Evolutionary conservation across 2,113 vertebrate species (phyloP), one percentile per base, ranked within the genome.

Genomic region (Eidolon helvum): DNA sequence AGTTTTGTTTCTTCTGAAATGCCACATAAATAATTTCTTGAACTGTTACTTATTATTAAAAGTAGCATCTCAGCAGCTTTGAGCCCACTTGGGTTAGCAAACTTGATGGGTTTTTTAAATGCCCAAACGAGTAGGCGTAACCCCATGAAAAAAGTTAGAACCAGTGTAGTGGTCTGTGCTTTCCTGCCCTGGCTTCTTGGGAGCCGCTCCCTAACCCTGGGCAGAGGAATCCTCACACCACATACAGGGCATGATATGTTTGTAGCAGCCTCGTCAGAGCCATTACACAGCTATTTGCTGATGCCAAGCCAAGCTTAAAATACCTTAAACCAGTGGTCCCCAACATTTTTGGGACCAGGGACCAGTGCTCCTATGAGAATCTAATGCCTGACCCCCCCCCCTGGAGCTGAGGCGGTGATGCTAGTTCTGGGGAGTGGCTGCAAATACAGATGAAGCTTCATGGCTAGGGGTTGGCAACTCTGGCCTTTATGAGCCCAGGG

Each of bases 291-390:
- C 48, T 72, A 5, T 90, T 43, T 92, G 74, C 90, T 80, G 93
- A 80, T 15, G 26, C 33, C 61, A 88, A 68, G 50, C 65, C 92
- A 68, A 9, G 16, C 79, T 96, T 28, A 38, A 97, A 94, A 72
- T 77, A 48, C 78, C 78, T 55, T n/a, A 33, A 33, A 43, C 48
- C 8, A 14, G 15, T 0, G 50, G 50, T 50, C 50, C 50, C 50
- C 50, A 50, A 50, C 50, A 3, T 50, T 16, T 50, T 15, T 50
- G 50, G 50, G 15, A 50, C 15, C 50, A 50, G 50, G 50, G 50
- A 50, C 50, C 15, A 1, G 15, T 50, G 15, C 50, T 16, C 50
- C 15, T 5, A 50, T 16, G 50, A 50, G 50, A 50, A 50, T 16
- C 50, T 50, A 50, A 50, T 16, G 14, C 50, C 50, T 50, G 50